Evolutionary conservation across 2,797 vertebrate species (phyloP).

Genomic region (Myripristis murdjan): DNA sequence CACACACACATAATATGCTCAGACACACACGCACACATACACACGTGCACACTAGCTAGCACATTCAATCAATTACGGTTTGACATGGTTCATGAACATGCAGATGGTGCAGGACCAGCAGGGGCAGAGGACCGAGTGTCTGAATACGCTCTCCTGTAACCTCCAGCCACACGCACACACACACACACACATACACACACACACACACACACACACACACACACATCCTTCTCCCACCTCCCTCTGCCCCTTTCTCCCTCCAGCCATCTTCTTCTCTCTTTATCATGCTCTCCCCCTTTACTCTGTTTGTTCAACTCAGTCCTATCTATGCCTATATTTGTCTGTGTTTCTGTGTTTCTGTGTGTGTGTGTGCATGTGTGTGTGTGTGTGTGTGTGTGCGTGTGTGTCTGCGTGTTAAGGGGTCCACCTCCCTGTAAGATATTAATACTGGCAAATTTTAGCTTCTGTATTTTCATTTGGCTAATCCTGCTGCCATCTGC

Average conservation of each 20-base stretch:
- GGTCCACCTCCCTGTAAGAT: constrained; percentile 84
- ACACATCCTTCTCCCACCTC: too few species aligned
- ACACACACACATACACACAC: too few species aligned
- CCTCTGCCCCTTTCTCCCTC: neutral
- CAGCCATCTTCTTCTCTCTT: neutral
- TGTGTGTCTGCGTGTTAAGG: constrained; percentile 15
- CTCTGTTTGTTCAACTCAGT: neutral
- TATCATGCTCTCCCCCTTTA: neutral
- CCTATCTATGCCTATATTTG: neutral
- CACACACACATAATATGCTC: too few species aligned
- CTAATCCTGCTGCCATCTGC: constrained; percentile 89
- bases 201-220: too few species aligned
- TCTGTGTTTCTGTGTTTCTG: constrained; percentile 7
- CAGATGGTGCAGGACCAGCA: constrained; percentile 86
- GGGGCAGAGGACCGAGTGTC: constrained; percentile 53
- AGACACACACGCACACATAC: constrained; percentile 14
- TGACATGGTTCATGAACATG: constrained; percentile 74
- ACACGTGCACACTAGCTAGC: constrained; percentile 41
- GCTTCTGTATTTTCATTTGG: constrained; percentile 85
- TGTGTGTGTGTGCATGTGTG: constrained; percentile 7
- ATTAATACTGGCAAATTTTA: constrained; percentile 86
- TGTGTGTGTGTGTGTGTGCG: constrained; percentile 14
- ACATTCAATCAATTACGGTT: constrained; percentile 71
- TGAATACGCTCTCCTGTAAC: neutral
- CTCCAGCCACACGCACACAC: neutral